Evolutionary conservation across 2,888 invertebrate genomes (phyloP).

Genomic region (Morpho deidamia): DNA sequence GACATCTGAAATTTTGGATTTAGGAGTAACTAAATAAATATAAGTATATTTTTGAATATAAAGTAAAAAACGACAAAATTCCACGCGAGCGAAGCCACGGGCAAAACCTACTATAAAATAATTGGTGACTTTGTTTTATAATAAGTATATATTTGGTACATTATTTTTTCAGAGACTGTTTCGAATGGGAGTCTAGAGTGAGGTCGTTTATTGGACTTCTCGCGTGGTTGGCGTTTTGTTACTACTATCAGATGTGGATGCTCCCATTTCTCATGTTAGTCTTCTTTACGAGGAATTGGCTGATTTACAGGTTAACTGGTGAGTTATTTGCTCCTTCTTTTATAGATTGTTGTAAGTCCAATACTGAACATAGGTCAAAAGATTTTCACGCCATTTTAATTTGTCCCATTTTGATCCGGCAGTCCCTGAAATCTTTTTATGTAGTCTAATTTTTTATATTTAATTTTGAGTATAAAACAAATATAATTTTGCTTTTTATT

Average conservation of each 20-base stretch:
- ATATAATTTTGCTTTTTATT: background rate
- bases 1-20: no score
- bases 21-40: no score
- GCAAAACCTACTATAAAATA: no score
- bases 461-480: background rate
- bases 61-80: no score
- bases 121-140: no score
- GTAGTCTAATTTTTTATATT: no score
- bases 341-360: background rate
- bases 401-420: background rate
- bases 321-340: constrained; percentile 21
- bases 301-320: constrained; percentile 71
- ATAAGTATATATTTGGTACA: no score
- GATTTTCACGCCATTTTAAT: background rate
- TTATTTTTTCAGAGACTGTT: constrained; percentile 86
- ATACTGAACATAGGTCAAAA: background rate
- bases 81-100: no score
- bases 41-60: no score
- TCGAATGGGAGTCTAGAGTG: constrained; percentile 96
- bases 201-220: constrained; percentile 90
- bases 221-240: constrained; percentile 91
- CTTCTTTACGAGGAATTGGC: constrained; percentile 83
- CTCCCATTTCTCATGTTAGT: constrained; percentile 89
- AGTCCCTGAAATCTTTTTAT: no score
- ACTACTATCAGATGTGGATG: constrained; percentile 98